A percentile compares a stretch with the other conserved stretches of the same genome.
These are phyloP conservation scores for Poeciliopsis turneri DNA, from an alignment of 2,797 vertebrate species.

Conservation along the genomic window DNA sequence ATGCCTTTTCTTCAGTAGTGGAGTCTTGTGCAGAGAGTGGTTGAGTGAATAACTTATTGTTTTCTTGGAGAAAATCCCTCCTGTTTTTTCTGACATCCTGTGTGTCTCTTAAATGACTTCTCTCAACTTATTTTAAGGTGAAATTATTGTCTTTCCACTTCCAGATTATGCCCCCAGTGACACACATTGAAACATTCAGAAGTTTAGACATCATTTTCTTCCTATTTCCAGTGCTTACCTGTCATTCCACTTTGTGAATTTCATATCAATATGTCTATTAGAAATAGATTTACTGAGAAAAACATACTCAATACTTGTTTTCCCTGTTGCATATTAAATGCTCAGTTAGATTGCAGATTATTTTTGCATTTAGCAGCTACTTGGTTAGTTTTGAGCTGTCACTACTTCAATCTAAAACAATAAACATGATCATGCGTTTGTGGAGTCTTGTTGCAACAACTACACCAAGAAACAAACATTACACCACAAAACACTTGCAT, in stretches of 20 bases:
- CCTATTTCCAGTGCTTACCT: not conserved
- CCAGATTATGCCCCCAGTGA: not conserved
- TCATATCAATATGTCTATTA: not conserved
- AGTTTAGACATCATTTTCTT: not conserved
- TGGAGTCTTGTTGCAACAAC: not conserved
- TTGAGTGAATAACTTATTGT: not conserved
- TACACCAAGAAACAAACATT: not conserved
- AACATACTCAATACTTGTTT: not conserved
- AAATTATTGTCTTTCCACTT: not conserved
- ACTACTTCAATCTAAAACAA: not conserved
- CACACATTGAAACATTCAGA: not conserved
- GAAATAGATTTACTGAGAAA: conserved; percentile 1
- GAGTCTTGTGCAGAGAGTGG: not conserved
- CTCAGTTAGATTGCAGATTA: not conserved
- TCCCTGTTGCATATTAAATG: not conserved
- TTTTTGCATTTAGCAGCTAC: not conserved
- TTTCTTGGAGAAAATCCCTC: not conserved
- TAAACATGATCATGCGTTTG: not conserved
- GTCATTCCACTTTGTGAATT: not conserved
- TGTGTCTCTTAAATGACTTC: not conserved
- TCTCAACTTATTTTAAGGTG: not conserved
- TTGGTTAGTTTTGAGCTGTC: not conserved
- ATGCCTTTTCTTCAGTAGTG: not conserved
- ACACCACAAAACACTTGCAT: conserved; percentile 7
- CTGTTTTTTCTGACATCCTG: not conserved